Conservation (phyloP, 2,797 vertebrate species). For the Pseudomugil gertrudae region DNA sequence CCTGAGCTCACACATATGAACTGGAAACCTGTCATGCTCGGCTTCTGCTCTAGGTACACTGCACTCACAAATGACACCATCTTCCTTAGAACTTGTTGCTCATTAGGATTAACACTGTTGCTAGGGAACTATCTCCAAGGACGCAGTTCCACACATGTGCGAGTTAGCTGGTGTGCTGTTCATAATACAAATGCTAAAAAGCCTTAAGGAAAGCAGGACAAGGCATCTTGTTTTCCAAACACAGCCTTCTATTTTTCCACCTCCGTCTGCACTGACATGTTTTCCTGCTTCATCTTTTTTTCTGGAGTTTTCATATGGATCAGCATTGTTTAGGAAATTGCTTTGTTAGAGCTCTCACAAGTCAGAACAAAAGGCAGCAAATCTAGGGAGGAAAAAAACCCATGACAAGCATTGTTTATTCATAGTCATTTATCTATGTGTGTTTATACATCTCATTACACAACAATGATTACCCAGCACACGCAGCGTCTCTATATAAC, state of each 20-base stretch:
- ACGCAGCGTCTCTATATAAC: slow-evolving; percentile 19
- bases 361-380: slow-evolving; percentile 45
- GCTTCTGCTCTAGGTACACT: slow-evolving; percentile 31
- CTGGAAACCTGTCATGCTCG: slow-evolving; percentile 49
- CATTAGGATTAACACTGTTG: slow-evolving; percentile 76
- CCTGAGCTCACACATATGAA: slow-evolving; percentile 43
- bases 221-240: slow-evolving; percentile 33
- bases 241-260: slow-evolving; percentile 32
- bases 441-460: slow-evolving; percentile 62
- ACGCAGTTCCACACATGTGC: slow-evolving; percentile 54
- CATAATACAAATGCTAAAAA: slow-evolving; percentile 73
- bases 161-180: slow-evolving; percentile 58
- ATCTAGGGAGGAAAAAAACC: slow-evolving; percentile 19
- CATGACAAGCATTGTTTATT: slow-evolving; percentile 51
- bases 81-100: slow-evolving; percentile 38
- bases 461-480: slow-evolving; percentile 41
- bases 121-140: slow-evolving; percentile 79
- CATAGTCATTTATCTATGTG: slow-evolving; percentile 55
- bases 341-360: slow-evolving; percentile 32
- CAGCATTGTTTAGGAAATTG: slow-evolving; percentile 9
- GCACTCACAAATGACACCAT: slow-evolving; percentile 57
- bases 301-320: slow-evolving; percentile 31
- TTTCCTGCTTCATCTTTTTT: slow-evolving; percentile 60
- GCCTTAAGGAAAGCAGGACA: slow-evolving; percentile 66
- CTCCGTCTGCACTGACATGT: slow-evolving; percentile 34